These are phyloP conservation scores for Podarcis lilfordi DNA, from an alignment of 2,797 vertebrate genomes.

Conservation along the genomic window DNA sequence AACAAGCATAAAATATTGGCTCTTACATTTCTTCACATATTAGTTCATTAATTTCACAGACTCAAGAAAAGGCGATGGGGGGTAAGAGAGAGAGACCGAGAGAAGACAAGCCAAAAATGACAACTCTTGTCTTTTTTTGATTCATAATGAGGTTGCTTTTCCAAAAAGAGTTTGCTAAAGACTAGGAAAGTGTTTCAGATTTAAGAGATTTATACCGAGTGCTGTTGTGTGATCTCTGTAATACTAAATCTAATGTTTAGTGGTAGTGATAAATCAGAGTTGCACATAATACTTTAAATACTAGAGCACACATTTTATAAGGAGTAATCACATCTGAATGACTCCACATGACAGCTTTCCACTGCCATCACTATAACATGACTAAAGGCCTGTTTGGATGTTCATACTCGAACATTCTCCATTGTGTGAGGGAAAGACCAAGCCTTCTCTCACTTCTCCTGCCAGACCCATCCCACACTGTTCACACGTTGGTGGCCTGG, in stretches of 20 bases:
- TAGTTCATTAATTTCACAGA: constrained; percentile 67
- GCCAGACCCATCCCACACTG: no score
- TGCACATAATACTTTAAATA: background rate
- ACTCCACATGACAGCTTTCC: background rate
- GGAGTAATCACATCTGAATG: constrained; percentile 3
- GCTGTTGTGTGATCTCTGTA: constrained; percentile 45
- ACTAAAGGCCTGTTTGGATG: no score
- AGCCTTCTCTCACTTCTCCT: no score
- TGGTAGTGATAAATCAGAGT: background rate
- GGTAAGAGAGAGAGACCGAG: background rate
- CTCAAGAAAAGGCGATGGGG: background rate
- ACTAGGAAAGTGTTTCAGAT: constrained; percentile 50
- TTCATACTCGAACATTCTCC: no score
- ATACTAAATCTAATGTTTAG: constrained; percentile 30
- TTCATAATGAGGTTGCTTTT: constrained; percentile 57
- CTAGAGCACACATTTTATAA: background rate
- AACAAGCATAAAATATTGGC: constrained; percentile 66
- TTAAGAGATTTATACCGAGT: constrained; percentile 51
- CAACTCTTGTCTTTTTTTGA: constrained; percentile 57
- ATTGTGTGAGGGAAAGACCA: no score
- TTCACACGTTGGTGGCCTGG: no score
- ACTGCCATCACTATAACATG: background rate
- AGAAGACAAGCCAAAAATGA: constrained; percentile 59
- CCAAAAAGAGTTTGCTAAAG: constrained; percentile 56
- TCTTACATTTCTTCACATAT: constrained; percentile 61